phyloP scores from a whole-genome alignment of 1,140 invertebrate genomes.

The Aphelenchoides fujianensis region DNA sequence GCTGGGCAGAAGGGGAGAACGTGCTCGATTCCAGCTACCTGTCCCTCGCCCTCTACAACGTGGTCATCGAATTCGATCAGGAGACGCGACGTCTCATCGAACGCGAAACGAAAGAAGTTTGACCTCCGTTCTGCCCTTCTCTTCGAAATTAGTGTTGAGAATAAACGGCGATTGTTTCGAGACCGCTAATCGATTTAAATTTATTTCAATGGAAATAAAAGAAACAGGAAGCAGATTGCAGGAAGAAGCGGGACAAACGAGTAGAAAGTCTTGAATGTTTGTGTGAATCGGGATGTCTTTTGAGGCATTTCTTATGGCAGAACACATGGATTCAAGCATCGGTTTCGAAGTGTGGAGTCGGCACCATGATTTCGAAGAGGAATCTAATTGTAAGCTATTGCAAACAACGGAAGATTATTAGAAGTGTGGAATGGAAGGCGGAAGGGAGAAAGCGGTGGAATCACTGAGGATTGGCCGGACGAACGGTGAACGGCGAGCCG shows the following conservation, averaged over 20 bases:
- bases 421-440: neutral
- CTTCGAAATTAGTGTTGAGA: neutral
- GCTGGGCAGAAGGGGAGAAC: neutral
- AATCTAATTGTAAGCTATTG: too few species aligned
- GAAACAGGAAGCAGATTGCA: neutral
- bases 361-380: neutral
- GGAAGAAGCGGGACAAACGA: too few species aligned
- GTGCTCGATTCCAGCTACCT: constrained; percentile 50
- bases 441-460: neutral
- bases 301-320: neutral
- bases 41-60: constrained; percentile 56
- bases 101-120: neutral
- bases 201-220: neutral
- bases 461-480: neutral
- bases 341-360: neutral
- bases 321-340: neutral
- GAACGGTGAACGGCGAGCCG: constrained; percentile 39
- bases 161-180: neutral
- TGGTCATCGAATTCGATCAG: constrained; percentile 44
- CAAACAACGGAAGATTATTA: too few species aligned
- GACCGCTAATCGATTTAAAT: neutral
- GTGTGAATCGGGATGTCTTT: neutral
- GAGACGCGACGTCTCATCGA: constrained; percentile 30
- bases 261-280: too few species aligned
- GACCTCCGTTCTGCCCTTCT: too few species aligned